These are phyloP conservation scores for Coendou prehensilis DNA, from an alignment of 2,797 vertebrate species.

Conservation along the genomic window DNA sequence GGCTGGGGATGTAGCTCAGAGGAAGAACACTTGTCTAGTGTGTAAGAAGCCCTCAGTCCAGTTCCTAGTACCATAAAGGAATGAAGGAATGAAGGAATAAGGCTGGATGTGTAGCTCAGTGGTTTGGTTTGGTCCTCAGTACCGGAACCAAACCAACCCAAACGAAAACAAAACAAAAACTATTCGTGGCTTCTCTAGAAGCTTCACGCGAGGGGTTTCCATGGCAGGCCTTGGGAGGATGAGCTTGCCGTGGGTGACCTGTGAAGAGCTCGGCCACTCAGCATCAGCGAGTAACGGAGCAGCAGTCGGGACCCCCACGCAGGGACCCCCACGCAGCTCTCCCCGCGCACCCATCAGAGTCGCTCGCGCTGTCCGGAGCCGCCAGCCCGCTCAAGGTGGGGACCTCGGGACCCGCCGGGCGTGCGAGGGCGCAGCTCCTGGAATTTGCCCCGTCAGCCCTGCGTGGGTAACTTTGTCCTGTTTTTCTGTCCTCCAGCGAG, in stretches of 20 bases:
- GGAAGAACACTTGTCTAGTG: too few species aligned
- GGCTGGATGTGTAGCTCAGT: neutral
- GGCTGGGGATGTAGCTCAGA: neutral
- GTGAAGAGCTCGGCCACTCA: neutral
- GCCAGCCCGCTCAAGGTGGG: neutral
- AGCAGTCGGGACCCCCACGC: neutral
- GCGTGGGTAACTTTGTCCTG: neutral
- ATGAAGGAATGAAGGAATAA: too few species aligned
- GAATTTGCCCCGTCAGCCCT: neutral
- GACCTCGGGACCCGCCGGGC: neutral
- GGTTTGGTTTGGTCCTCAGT: neutral
- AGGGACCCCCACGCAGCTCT: neutral
- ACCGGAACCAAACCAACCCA: neutral
- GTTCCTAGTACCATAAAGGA: neutral
- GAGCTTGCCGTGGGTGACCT: neutral
- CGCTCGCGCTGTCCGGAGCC: neutral
- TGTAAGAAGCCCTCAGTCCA: neutral
- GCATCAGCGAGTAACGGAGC: neutral
- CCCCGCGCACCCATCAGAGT: neutral
- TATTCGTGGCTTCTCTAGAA: neutral
- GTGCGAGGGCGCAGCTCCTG: neutral
- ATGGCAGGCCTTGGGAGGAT: neutral
- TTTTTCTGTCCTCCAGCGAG: slow-evolving; percentile 1
- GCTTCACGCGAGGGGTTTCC: neutral
- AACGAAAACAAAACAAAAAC: neutral